These are phyloP conservation scores for Sinocyclocheilus anshuiensis DNA, from an alignment of 2,113 vertebrate genomes.

Conservation along the genomic window DNA sequence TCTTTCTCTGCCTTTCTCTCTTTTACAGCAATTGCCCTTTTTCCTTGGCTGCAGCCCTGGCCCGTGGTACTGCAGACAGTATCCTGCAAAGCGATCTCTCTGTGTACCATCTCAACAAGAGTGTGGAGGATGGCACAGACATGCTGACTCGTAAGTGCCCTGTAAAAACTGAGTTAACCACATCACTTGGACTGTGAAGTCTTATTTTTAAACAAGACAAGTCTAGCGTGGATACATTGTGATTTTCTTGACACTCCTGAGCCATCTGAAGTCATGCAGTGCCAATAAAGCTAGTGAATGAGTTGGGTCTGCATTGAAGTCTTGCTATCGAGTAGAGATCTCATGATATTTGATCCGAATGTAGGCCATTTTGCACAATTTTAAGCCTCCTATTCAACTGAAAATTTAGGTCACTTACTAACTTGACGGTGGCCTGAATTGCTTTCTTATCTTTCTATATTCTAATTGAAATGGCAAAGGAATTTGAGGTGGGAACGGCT, in stretches of 20 bases:
- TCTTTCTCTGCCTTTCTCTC: conserved; percentile 4
- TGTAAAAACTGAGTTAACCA: neutral
- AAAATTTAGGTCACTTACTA: conserved; percentile 57
- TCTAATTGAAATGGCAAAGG: conserved; percentile 49
- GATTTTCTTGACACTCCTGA: neutral
- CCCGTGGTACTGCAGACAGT: conserved; percentile 88
- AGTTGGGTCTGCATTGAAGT: neutral
- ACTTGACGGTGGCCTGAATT: conserved; percentile 61
- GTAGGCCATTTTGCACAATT: conserved; percentile 56
- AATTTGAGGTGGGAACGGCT: conserved; percentile 33
- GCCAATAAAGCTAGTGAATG: neutral
- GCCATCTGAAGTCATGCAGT: neutral
- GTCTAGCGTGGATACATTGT: neutral
- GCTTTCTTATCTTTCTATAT: conserved; percentile 58
- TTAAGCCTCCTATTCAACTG: conserved; percentile 50
- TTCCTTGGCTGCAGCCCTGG: conserved; percentile 91
- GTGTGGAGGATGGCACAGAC: conserved; percentile 83
- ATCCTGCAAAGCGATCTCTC: conserved; percentile 91
- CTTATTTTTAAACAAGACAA: neutral
- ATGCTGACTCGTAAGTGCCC: conserved; percentile 86
- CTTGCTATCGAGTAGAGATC: conserved; percentile 15
- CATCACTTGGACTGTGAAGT: neutral
- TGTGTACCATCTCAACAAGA: conserved; percentile 82
- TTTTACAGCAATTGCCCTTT: conserved; percentile 91
- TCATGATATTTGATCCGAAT: conserved; percentile 26